A percentile compares a stretch with the other conserved stretches of the same genome.
These are phyloP conservation scores for Tiliqua scincoides DNA, from an alignment of 2,113 vertebrate species.

Conservation along the genomic window DNA sequence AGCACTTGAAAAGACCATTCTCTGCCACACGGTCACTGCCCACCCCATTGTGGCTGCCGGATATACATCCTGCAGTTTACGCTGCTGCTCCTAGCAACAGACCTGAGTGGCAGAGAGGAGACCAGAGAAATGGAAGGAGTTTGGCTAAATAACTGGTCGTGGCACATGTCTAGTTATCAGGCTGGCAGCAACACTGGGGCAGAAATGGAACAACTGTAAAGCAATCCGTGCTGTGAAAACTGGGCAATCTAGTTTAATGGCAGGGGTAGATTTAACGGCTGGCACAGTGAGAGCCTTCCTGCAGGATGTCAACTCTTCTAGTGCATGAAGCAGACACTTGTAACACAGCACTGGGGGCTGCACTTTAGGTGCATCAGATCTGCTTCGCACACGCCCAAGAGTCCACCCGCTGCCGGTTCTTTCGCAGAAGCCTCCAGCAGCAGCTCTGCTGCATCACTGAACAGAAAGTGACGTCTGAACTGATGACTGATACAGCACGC, in stretches of 20 bases:
- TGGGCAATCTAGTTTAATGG: not conserved
- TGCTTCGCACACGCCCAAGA: no score
- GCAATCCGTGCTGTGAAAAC: not conserved
- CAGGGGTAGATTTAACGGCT: not conserved
- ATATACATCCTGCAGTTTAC: conserved; percentile 8
- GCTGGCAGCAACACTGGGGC: not conserved
- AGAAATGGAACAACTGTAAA: not conserved
- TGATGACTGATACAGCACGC: no score
- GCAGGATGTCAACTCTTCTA: no score
- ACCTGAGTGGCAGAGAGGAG: not conserved
- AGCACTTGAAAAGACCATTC: not conserved
- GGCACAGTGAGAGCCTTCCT: no score
- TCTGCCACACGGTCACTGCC: not conserved
- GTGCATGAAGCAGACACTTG: not conserved
- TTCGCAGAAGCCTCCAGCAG: no score
- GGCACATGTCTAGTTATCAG: not conserved
- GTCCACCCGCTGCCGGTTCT: no score
- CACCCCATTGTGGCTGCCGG: not conserved
- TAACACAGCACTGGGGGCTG: no score
- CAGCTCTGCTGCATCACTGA: no score
- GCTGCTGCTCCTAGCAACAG: conserved; percentile 36
- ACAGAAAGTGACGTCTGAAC: no score
- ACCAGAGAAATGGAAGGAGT: conserved; percentile 6
- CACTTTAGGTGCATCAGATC: no score
- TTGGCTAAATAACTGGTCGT: not conserved